Evolutionary conservation across 2,888 invertebrate genomes (phyloP).

Genomic region (Latheticus oryzae): DNA sequence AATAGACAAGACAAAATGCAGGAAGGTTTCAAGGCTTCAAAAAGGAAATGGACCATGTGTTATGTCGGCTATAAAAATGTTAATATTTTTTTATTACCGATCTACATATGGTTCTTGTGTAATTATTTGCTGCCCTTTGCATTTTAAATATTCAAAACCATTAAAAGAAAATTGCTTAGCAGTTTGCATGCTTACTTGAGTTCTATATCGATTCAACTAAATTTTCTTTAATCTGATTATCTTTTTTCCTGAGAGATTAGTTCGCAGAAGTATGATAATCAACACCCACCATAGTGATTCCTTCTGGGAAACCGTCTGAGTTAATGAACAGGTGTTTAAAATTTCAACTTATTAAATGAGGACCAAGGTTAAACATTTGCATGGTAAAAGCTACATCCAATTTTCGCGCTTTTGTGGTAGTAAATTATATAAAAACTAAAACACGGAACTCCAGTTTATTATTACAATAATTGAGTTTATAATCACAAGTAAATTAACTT

Average conservation of each 20-base stretch:
- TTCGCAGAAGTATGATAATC: constrained; percentile 12
- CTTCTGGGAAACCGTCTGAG: constrained; percentile 9
- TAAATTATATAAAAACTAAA: too few relatives aligned
- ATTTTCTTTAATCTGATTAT: too few relatives aligned
- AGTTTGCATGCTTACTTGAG: too few relatives aligned
- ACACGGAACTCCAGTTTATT: too few relatives aligned
- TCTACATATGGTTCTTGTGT: constrained; percentile 41
- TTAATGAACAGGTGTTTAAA: constrained; percentile 18
- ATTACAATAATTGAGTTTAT: too few relatives aligned
- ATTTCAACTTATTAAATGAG: constrained; percentile 8
- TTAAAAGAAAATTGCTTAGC: too few relatives aligned
- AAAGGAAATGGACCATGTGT: constrained; percentile 57
- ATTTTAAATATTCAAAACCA: too few relatives aligned
- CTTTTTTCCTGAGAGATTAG: too few relatives aligned
- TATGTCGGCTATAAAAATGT: constrained; percentile 55
- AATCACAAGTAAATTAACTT: constrained; percentile 1
- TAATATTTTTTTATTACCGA: constrained; percentile 41
- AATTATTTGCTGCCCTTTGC: too few relatives aligned
- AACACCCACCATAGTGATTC: constrained; percentile 9
- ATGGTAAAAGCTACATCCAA: not conserved
- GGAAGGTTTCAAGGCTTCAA: constrained; percentile 53
- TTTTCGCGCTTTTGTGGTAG: too few relatives aligned
- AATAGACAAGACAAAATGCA: constrained; percentile 54
- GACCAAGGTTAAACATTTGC: constrained; percentile 18
- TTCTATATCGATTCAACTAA: too few relatives aligned